Evolutionary conservation across 2,113 vertebrate species (phyloP), one percentile per base, ranked within the genome.

Genomic region (Tyrannus savana): DNA sequence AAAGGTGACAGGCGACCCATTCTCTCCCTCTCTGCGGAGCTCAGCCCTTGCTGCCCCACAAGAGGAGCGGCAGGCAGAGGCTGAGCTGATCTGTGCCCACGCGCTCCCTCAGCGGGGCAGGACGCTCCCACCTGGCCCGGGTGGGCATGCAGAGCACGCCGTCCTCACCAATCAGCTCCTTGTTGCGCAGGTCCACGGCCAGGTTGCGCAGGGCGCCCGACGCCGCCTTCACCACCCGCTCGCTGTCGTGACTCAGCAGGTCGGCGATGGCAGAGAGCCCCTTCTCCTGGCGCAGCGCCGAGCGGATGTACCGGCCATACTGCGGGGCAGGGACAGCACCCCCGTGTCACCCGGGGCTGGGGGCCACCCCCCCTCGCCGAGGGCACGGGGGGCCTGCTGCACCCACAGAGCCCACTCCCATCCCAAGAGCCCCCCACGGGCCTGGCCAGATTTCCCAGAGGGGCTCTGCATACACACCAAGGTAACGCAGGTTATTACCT

Each of bases 201-300:
- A 99, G 97, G 97, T 99, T 99, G 75, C 99, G 98, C 47, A 99
- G 98, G 8, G 99, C 99, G 47, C 99, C 99, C 0, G 99, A 99
- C 0, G 99, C 99, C 5, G 99, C 99, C 72, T 98, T 98, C 83
- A 99, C 99, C 37, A 99, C 99, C 1, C 99, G 98, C 96, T 99
- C 99, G 0, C 98, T 99, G 52, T 98, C 98, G 1, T 97, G 98
- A 71, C 94, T 97, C 96, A 99, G 97, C 35, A 99, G 98, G 96
- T 99, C 99, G 0, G 99, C 99, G 19, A 99, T 98, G 95, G 98
- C 98, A 0, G 99, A 99, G 30, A 99, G 98, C 3, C 99, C 99
- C 95, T 99, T 99, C 97, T 99, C 99, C 73, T 99, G 98, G 68
- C 99, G 99, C 83, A 99, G 96, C 19, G 98, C 96, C 2, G 98